These are phyloP conservation scores for Numenius phaeopus DNA, from an alignment of 2,797 vertebrate genomes.

Conservation along the genomic window DNA sequence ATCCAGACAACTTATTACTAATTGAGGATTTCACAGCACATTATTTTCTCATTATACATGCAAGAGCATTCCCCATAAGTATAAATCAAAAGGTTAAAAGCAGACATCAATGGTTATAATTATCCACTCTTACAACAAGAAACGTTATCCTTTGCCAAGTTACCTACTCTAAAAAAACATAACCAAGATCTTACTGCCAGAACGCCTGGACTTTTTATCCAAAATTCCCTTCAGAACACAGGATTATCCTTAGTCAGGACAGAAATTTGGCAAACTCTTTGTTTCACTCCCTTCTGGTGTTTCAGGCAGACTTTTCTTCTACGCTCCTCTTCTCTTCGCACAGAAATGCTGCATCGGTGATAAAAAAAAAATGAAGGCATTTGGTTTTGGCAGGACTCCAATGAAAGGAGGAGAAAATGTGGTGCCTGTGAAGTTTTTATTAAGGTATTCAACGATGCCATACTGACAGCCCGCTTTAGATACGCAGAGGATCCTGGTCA, in stretches of 20 bases:
- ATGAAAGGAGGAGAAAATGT: background rate
- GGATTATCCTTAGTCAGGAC: background rate
- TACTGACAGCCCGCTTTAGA: background rate
- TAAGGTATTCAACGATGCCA: background rate
- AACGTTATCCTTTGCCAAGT: background rate
- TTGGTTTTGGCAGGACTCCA: background rate
- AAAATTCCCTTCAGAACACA: background rate
- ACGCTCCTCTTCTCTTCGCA: background rate
- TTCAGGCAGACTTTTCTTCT: background rate
- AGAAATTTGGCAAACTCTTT: background rate
- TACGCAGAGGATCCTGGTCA: fast-evolving
- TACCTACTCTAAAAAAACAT: background rate
- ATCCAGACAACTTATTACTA: background rate
- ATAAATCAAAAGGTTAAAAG: conserved; percentile 9
- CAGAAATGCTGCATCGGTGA: background rate
- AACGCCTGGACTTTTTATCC: conserved; percentile 29
- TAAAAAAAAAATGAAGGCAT: background rate
- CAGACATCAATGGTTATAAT: background rate
- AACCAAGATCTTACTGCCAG: background rate
- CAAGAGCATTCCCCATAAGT: conserved; percentile 7
- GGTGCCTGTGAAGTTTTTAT: background rate
- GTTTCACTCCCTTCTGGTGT: conserved; percentile 6
- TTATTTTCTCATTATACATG: background rate
- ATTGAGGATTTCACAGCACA: background rate
- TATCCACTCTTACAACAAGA: background rate